Percentiles rank a stretch among this genome's conserved stretches.
Evolutionary conservation across 2,888 invertebrate species (phyloP).

Genomic region (Crocallis elinguaria): DNA sequence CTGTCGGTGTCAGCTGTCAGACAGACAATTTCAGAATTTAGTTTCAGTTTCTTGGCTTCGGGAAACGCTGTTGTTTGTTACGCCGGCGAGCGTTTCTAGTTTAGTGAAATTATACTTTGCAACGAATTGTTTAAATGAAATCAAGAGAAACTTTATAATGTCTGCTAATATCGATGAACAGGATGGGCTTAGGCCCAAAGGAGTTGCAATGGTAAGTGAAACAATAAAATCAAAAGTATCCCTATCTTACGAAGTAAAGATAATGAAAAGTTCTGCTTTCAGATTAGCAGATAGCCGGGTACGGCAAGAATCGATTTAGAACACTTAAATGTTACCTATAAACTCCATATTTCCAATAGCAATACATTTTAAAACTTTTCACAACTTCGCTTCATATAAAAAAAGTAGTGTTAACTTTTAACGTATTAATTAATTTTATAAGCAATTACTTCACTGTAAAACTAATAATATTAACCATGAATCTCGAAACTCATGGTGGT

Average conservation of each 20-base stretch:
- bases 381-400: too few species aligned
- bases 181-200: conserved; percentile 3
- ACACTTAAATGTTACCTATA: neutral
- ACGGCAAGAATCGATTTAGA: neutral
- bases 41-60: too few species aligned
- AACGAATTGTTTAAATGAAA: neutral
- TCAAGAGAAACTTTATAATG: neutral
- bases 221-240: neutral
- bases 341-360: too few species aligned
- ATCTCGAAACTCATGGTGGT: too few species aligned
- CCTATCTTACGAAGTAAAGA: neutral
- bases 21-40: too few species aligned
- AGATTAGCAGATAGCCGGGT: neutral
- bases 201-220: conserved; percentile 11
- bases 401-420: too few species aligned
- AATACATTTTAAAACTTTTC: too few species aligned
- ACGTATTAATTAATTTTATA: too few species aligned
- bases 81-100: neutral
- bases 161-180: neutral
- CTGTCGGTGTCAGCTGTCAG: too few species aligned
- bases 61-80: neutral
- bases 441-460: too few species aligned
- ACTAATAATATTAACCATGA: too few species aligned
- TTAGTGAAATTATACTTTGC: neutral
- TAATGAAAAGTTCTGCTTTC: neutral